These are phyloP conservation scores for Cassiopea xamachana DNA, from an alignment of 30 jellyfish, hydroid and myxozoan genomes.

Conservation along the genomic window DNA sequence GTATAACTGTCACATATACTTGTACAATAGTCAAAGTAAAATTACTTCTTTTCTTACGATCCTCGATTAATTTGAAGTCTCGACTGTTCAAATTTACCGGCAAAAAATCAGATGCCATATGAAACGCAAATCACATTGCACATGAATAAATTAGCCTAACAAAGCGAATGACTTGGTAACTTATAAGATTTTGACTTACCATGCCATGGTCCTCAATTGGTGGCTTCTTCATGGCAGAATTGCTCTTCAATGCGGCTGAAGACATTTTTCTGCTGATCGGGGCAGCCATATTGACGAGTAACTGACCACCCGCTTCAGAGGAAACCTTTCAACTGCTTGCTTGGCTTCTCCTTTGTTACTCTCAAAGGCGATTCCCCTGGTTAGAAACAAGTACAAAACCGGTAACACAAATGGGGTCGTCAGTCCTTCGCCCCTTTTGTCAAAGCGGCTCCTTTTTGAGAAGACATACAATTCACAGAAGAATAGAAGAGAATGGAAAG, in stretches of 20 bases:
- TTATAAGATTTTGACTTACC: conserved; percentile 13
- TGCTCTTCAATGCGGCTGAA: conserved; percentile 56
- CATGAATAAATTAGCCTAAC: neutral
- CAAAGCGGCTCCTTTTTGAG: neutral
- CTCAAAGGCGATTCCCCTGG: conserved; percentile 73
- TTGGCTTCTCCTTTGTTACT: conserved; percentile 63
- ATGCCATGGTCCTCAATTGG: conserved; percentile 61
- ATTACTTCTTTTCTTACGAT: too few relatives aligned
- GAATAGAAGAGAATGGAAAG: neutral
- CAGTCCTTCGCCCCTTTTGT: neutral
- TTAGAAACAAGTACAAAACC: conserved; percentile 4
- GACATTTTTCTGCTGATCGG: conserved; percentile 83
- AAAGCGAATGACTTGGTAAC: neutral
- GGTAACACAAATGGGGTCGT: neutral
- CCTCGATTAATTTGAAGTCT: neutral
- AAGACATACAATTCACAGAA: neutral
- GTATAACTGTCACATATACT: too few relatives aligned
- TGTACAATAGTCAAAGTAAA: too few relatives aligned
- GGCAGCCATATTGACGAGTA: conserved; percentile 84
- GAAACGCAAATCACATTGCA: conserved; percentile 28
- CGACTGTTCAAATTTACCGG: conserved; percentile 59
- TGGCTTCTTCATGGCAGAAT: conserved; percentile 75
- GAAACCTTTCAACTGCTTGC: conserved; percentile 66
- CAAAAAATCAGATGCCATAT: neutral
- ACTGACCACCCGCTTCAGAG: conserved; percentile 59